phyloP scores from a whole-genome alignment of 1,140 invertebrate genomes.

The Gonioctena quinquepunctata region DNA sequence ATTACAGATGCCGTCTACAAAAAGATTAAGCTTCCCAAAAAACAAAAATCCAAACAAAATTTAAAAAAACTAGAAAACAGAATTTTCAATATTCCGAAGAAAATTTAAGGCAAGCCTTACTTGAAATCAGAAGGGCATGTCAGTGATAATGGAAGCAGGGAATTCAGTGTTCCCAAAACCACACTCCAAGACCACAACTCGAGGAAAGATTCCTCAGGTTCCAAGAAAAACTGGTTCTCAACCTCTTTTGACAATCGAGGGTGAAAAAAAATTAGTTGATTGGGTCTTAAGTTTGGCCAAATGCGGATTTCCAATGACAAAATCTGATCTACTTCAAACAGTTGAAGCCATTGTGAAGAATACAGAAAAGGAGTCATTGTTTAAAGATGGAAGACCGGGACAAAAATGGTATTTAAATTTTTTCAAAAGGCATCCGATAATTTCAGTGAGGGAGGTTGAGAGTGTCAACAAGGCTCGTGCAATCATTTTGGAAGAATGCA shows the following conservation, averaged over 20 bases:
- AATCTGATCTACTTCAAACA: not conserved
- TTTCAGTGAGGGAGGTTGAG: conserved; percentile 3
- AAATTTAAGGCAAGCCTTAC: not conserved
- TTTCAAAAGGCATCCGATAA: conserved; percentile 14
- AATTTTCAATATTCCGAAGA: not conserved
- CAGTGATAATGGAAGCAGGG: not conserved
- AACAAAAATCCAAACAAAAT: too few species aligned
- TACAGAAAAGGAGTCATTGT: not conserved
- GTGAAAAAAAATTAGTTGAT: not conserved
- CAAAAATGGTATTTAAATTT: conserved; percentile 13
- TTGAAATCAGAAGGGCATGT: not conserved
- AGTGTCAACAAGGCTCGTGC: conserved; percentile 19
- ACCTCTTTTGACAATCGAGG: not conserved
- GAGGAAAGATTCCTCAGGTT: not conserved
- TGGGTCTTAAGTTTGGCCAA: not conserved
- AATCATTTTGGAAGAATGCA: not conserved
- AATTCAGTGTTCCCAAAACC: not conserved
- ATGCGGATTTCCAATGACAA: conserved; percentile 11
- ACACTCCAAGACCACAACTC: not conserved
- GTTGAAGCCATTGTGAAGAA: not conserved
- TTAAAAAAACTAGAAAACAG: too few species aligned
- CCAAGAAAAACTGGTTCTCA: not conserved
- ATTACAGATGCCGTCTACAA: too few species aligned
- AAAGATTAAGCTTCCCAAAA: too few species aligned
- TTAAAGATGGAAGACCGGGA: conserved; percentile 20